A percentile compares a stretch with the other conserved stretches of the same genome.
phyloP scores from a whole-genome alignment of 2,113 vertebrate genomes.

The Boulengeromyrus knoepffleri region DNA sequence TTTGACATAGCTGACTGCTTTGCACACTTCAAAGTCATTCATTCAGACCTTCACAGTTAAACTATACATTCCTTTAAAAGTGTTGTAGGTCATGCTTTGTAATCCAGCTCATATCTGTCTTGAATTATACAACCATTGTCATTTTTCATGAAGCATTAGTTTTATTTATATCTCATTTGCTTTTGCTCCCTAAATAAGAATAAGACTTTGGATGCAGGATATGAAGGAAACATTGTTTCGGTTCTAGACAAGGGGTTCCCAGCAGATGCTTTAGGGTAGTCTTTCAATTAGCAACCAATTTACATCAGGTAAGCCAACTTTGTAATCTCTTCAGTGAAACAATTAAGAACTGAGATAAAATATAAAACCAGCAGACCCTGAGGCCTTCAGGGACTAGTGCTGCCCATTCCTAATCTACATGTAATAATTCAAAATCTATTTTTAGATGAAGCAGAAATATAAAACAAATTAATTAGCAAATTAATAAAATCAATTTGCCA shows the following conservation, averaged over 20 bases:
- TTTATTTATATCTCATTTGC: background rate
- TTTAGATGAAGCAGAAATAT: constrained; percentile 1
- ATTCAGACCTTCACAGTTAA: constrained; percentile 31
- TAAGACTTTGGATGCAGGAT: background rate
- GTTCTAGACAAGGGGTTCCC: background rate
- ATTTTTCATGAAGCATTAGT: background rate
- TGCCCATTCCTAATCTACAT: constrained; percentile 16
- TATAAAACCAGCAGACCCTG: constrained; percentile 10
- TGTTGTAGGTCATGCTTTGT: background rate
- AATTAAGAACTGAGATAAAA: constrained; percentile 14
- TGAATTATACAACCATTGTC: background rate
- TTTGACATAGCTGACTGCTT: constrained; percentile 40
- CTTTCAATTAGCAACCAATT: constrained; percentile 16
- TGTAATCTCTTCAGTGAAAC: constrained; percentile 1
- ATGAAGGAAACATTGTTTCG: background rate
- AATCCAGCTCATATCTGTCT: background rate
- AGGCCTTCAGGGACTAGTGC: background rate
- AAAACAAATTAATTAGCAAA: constrained; percentile 8
- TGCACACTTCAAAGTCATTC: constrained; percentile 36
- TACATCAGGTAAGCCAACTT: constrained; percentile 16
- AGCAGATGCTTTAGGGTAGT: constrained; percentile 14
- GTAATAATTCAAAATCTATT: constrained; percentile 7
- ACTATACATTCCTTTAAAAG: constrained; percentile 9
- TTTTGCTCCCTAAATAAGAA: background rate
- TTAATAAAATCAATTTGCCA: constrained; percentile 6